These are phyloP conservation scores for Scophthalmus maximus DNA, from an alignment of 2,113 vertebrate genomes.

Conservation along the genomic window DNA sequence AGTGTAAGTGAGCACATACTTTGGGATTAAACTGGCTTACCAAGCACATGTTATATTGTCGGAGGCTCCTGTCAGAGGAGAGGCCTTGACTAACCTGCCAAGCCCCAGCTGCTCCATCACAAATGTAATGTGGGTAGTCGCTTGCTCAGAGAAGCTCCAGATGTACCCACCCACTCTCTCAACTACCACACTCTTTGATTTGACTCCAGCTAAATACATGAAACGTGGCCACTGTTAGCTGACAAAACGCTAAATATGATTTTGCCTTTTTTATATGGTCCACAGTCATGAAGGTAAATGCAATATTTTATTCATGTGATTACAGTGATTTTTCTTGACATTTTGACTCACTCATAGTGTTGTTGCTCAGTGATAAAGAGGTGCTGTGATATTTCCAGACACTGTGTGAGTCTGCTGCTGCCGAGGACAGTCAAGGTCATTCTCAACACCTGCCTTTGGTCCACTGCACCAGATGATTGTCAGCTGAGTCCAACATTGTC, in stretches of 20 bases:
- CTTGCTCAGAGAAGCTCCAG: neutral
- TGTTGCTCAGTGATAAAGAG: slow-evolving; percentile 24
- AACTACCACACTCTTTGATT: neutral
- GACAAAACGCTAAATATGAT: too few species aligned
- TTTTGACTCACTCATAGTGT: neutral
- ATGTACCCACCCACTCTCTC: neutral
- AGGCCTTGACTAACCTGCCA: too few species aligned
- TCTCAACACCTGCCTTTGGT: slow-evolving; percentile 69
- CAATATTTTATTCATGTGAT: neutral
- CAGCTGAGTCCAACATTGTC: slow-evolving; percentile 65
- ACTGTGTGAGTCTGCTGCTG: slow-evolving; percentile 23
- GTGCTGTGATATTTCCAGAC: slow-evolving; percentile 43
- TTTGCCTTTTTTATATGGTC: neutral
- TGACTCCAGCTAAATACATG: neutral
- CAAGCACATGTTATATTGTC: neutral
- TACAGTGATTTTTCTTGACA: neutral
- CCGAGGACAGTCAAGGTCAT: slow-evolving; percentile 64
- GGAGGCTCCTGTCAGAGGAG: too few species aligned
- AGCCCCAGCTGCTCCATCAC: neutral
- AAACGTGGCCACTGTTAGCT: neutral
- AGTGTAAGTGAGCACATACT: too few species aligned
- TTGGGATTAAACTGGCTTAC: too few species aligned
- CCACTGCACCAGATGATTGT: slow-evolving; percentile 73
- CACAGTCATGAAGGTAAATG: neutral
- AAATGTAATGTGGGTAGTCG: neutral